A percentile compares a stretch with the other conserved stretches of the same genome.
Conservation (phyloP, 2,797 vertebrate genomes). For the Bryconaethiops microstoma region DNA sequence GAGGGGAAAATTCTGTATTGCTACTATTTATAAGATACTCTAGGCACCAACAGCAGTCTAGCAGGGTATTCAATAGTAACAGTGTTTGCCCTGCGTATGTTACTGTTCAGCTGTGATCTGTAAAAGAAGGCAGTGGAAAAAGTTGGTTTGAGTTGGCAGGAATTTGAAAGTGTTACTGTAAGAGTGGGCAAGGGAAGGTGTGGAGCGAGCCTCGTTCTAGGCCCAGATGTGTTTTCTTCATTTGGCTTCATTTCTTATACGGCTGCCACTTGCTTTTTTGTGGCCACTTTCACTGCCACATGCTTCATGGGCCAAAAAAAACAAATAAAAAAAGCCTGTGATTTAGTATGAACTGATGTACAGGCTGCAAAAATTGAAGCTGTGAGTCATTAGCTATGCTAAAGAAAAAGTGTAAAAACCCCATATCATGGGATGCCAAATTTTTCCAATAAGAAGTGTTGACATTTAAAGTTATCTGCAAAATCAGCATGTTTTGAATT, state of each 20-base stretch:
- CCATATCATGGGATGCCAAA: too few relatives aligned
- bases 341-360: background rate
- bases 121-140: slow-evolving; percentile 31
- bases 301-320: background rate
- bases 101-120: slow-evolving; percentile 1
- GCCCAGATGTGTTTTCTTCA: slow-evolving; percentile 15
- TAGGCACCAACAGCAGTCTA: background rate
- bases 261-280: background rate
- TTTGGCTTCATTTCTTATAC: background rate
- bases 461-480: too few relatives aligned
- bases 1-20: background rate
- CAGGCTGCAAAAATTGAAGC: background rate
- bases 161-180: background rate
- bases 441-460: too few relatives aligned
- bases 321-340: too few relatives aligned
- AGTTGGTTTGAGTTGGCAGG: slow-evolving; percentile 26
- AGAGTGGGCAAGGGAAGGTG: background rate
- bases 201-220: background rate
- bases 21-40: background rate
- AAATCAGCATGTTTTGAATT: too few relatives aligned
- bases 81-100: background rate
- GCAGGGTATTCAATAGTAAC: slow-evolving; percentile 18
- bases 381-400: background rate
- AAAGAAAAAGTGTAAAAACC: background rate
- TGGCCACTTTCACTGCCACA: background rate